Evolutionary conservation across 2,113 vertebrate species (phyloP), one percentile per base, ranked within the genome.

Genomic region (Sorex araneus): DNA sequence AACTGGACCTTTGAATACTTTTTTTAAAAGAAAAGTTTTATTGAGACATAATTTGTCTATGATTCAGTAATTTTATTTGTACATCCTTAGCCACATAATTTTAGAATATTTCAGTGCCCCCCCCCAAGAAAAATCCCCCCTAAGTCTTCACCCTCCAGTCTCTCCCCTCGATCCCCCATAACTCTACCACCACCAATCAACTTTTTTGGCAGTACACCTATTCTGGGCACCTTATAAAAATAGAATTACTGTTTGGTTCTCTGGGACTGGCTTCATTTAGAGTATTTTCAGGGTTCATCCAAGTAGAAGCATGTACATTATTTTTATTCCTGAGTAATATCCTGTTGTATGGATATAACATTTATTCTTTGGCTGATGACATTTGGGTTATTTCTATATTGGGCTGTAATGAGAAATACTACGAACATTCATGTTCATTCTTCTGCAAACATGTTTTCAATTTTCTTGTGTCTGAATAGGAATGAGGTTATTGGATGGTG

Each of bases 311-410:
- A 30, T 64, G 19, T 73, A 73, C 36, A 32, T 89, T 13, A 30
- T 90, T 82, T 81, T 80, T 73, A 73, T 27, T 81, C 8, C 40
- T 64, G 10, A 67, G 73, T 64, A 47, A 45, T 63, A 60, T 43
- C 34, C 13, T 1, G 54, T 89, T 32, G 3, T 71, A 43, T 57
- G 21, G 16, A n/a, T 71, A 84, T 69, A 76, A 13, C 28, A 84
- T 84, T 77, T 76, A 45, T 47, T 86, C 3, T 2, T 54, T 19
- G 43, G 32, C 34, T 84, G 13, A 25, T 47, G 16, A 54, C 66
- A 45, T 89, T 93, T 77, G 10, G 30, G 6, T 73, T 79, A 40
- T 84, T 84, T 91, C 30, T 36, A 18, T 16, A 84, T 85, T 12
- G 15, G 71, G 47, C 21, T 84, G 8, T 74, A 43, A 11, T 43